Base-by-base conservation (phyloP, 2,113 vertebrate genomes). In the Microcebus tavaratra region DNA sequence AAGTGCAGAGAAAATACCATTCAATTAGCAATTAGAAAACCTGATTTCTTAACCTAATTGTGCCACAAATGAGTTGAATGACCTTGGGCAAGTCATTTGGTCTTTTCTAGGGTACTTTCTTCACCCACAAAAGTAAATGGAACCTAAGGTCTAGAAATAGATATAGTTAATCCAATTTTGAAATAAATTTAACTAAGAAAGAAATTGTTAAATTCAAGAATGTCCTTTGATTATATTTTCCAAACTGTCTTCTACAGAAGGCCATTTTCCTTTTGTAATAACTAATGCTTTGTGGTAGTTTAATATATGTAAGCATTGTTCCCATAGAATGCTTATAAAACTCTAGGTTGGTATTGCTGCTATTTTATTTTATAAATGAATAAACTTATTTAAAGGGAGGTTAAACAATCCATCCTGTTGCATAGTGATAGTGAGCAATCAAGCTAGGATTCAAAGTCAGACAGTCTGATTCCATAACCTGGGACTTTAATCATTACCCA, bases 11-110 rank as follows among this genome's bases (percentile, higher is more conserved):
- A 79, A 96, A 97, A 90, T 84, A 21, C 31, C 85, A 50, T 39
- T 96, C 53, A 90, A 79, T 85, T 90, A 94, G n/a, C 59, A 90
- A 88, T 57, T 83, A 90, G 53, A 59, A 95, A 55, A 68, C n/a
- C 25, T 57, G 18, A 81, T 93, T 65, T 84, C 53, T 87, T 70
- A 68, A 80, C 12, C 29, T 94, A 95, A 80, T 84, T 93, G 72
- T 36, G 9, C 17, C 39, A 78, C 31, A 88, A 86, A 79, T 81
- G 20, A 81, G 8, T 67, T 72, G 29, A 50, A 27, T 81, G 59
- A 97, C 76, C 91, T 75, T 94, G 88, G 68, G 17, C 6, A 88
- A 84, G 45, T 90, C 53, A 39, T 88, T 90, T 78, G 31, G 27
- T 50, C n/a, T 85, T 82, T 42, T 9, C 17, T 27, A 88, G 29